Evolutionary conservation across 2,888 invertebrate species (phyloP).

Genomic region (Adela reaumurella): DNA sequence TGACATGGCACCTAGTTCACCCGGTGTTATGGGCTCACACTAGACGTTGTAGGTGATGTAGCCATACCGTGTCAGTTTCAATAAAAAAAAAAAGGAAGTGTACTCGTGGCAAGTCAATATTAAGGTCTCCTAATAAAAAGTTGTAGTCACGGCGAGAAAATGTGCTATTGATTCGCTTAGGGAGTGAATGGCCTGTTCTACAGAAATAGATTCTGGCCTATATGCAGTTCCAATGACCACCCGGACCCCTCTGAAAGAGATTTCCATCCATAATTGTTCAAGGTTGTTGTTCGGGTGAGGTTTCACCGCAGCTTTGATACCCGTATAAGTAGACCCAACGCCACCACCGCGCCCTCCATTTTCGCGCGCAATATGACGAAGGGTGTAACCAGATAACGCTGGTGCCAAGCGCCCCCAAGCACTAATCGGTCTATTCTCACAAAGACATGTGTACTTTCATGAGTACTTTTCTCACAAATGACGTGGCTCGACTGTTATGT

Average conservation of each 20-base stretch:
- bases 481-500: too few relatives aligned
- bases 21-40: too few relatives aligned
- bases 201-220: neutral
- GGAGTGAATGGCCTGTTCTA: neutral
- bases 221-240: slow-evolving; percentile 2
- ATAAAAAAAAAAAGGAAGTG: too few relatives aligned
- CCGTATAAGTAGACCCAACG: slow-evolving; percentile 1
- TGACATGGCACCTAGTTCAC: too few relatives aligned
- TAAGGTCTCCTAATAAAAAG: neutral
- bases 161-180: slow-evolving; percentile 2
- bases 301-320: neutral
- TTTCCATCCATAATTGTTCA: too few relatives aligned
- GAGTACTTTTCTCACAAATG: too few relatives aligned
- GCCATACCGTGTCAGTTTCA: too few relatives aligned
- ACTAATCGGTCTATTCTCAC: too few relatives aligned
- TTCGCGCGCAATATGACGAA: neutral
- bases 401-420: neutral
- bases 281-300: neutral
- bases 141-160: neutral
- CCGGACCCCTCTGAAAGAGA: neutral
- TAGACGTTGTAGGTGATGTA: too few relatives aligned
- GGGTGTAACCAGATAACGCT: neutral
- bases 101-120: neutral
- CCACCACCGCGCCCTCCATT: neutral
- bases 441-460: too few relatives aligned